Conservation (phyloP, 2,797 vertebrate genomes). For the Paratrypauchen microcephalus region DNA sequence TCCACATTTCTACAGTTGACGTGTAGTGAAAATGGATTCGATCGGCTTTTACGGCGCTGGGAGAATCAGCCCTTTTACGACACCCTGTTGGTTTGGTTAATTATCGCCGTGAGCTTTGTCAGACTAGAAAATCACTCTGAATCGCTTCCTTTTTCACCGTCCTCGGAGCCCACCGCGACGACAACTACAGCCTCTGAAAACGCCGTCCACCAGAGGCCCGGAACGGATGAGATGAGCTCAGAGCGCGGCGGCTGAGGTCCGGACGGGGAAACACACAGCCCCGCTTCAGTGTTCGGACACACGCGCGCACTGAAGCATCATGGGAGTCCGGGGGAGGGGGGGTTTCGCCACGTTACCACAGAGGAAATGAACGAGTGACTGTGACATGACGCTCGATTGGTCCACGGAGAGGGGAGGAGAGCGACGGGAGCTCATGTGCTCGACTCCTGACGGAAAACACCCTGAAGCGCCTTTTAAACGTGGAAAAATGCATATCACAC, state of each 20-base stretch:
- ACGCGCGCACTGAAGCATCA: background rate
- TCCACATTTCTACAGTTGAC: constrained; percentile 5
- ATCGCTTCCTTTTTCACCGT: constrained; percentile 28
- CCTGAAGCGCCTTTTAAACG: too few relatives aligned
- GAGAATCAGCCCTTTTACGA: constrained; percentile 49
- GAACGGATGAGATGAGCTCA: constrained; percentile 37
- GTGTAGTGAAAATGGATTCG: constrained; percentile 22
- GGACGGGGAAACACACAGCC: constrained; percentile 18
- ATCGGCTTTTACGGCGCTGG: background rate
- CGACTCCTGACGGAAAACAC: too few relatives aligned
- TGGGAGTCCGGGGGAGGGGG: constrained; percentile 23
- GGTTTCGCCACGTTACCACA: constrained; percentile 13
- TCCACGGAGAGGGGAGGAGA: too few relatives aligned
- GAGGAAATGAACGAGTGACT: too few relatives aligned
- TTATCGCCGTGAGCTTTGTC: constrained; percentile 34
- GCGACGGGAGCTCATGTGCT: too few relatives aligned
- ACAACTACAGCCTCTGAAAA: constrained; percentile 16
- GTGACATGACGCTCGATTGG: too few relatives aligned
- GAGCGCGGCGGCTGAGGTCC: constrained; percentile 10
- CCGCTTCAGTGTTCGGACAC: constrained; percentile 23
- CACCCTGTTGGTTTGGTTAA: constrained; percentile 23
- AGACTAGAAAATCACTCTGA: constrained; percentile 13
- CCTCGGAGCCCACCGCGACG: constrained; percentile 24
- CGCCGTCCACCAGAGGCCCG: constrained; percentile 25
- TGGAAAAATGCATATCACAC: too few relatives aligned